Percentiles rank a stretch among this genome's conserved stretches.
These are phyloP conservation scores for Phrynocephalus forsythii DNA, from an alignment of 2,797 vertebrate species.

Conservation along the genomic window DNA sequence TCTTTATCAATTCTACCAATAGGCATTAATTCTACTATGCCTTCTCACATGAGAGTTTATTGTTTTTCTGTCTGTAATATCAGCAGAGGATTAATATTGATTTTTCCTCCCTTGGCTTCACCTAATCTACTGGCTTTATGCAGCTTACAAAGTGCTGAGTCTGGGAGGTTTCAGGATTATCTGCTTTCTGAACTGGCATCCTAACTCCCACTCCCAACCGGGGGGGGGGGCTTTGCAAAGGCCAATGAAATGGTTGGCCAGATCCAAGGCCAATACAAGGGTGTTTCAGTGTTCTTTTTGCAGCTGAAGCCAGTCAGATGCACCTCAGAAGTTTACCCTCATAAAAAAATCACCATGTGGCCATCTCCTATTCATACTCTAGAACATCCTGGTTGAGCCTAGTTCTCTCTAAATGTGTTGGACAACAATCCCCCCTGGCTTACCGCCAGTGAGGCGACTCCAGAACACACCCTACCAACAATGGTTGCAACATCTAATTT, in stretches of 20 bases:
- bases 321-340: background rate
- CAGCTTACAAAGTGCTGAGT: background rate
- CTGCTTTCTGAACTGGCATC: conserved; percentile 17
- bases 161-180: conserved; percentile 9
- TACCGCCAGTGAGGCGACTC: background rate
- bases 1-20: conserved; percentile 56
- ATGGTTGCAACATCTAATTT: background rate
- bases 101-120: conserved; percentile 34
- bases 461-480: background rate
- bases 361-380: too few relatives aligned
- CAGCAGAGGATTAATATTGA: conserved; percentile 53
- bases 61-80: conserved; percentile 43
- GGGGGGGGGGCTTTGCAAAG: background rate
- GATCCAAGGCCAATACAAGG: background rate
- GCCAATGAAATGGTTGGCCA: background rate
- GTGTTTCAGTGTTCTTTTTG: background rate
- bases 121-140: conserved; percentile 12
- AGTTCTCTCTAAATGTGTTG: background rate
- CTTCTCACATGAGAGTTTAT: conserved; percentile 39
- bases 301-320: background rate
- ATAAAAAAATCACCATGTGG: background rate
- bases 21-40: conserved; percentile 35
- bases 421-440: background rate
- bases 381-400: too few relatives aligned
- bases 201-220: background rate